Base-by-base conservation (phyloP, 2,888 invertebrate genomes). In the Altica lythri region DNA sequence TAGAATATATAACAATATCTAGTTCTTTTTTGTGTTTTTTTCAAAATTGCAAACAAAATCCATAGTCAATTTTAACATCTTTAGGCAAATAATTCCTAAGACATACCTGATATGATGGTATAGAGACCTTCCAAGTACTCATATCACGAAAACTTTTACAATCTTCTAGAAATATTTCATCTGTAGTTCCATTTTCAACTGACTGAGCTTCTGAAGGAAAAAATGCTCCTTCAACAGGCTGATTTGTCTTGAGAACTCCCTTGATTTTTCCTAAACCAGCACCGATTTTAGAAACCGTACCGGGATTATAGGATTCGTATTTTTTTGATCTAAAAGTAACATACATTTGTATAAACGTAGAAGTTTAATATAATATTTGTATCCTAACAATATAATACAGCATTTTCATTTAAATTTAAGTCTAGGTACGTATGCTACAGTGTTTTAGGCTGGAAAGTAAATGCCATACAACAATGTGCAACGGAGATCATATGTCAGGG, bases 121-220 rank as follows among this genome's bases (percentile, higher is more conserved):
- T 82, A 8, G 82, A 81, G 0, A 87, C 82, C 57, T 83, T 75
- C 87, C 86, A 88, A 1, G 83, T 79, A 58, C 83, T 86, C 50
- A 89, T 74, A 71, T 88, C 86, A 54, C 84, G 76, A 58, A 73
- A 72, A 58, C 60, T 68, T 4, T 79, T 79, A 37, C 80, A 80
- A 0, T 78, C 75, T 0, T 79, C 76, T 1, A 80, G 46, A 1
- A 76, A 74, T 50, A 72, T 69, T 44, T 74, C 75, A 17, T 76
- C 73, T 19, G 73, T 67, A 5, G 69, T 66, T 18, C 70, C 72
- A 57, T 67, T 69, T 55, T 72, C 72, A 22, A 71, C 64, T 14
- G 63, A 62, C 50, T 70, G 70, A 8, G 66, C 52, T 53, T 74
- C 75, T 8, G 66, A 59, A 35, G 72, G 66, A 57, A 71, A 73